These are phyloP conservation scores for Orchesella flavescens DNA, from an alignment of 2,888 invertebrate species.

Conservation along the genomic window DNA sequence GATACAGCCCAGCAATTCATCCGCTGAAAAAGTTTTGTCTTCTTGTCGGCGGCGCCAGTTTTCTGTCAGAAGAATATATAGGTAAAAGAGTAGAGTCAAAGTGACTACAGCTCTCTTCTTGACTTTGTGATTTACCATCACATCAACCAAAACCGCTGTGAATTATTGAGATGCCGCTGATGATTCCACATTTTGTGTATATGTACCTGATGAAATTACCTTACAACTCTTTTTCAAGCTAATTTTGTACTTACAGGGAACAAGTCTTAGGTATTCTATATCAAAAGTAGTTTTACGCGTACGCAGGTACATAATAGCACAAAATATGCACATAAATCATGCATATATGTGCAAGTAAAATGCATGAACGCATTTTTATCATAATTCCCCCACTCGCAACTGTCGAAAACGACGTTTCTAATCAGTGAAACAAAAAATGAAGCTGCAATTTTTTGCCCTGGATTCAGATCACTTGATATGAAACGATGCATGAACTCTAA, in stretches of 20 bases:
- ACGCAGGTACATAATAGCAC: background rate
- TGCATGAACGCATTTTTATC: conserved; percentile 21
- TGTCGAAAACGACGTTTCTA: conserved; percentile 40
- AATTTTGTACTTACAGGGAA: background rate
- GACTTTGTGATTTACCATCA: conserved; percentile 43
- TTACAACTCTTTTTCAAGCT: background rate
- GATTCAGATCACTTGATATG: conserved; percentile 58
- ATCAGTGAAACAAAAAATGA: conserved; percentile 55
- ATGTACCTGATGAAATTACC: conserved; percentile 32
- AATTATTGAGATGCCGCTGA: conserved; percentile 44
- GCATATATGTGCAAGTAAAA: background rate
- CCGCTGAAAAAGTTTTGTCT: conserved; percentile 16
- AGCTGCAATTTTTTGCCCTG: conserved; percentile 54
- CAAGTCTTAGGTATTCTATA: too few relatives aligned
- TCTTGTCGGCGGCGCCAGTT: conserved; percentile 44
- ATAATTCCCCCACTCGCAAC: conserved; percentile 5
- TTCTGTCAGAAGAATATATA: background rate
- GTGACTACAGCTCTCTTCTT: conserved; percentile 17
- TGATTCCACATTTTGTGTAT: conserved; percentile 12
- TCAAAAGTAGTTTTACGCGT: too few relatives aligned
- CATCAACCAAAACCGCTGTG: conserved; percentile 42
- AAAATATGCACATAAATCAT: background rate
- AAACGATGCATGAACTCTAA: conserved; percentile 47
- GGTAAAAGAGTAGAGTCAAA: background rate
- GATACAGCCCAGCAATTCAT: background rate